Base-by-base conservation (phyloP, 2,113 vertebrate species). In the Cephalopholis sonnerati region DNA sequence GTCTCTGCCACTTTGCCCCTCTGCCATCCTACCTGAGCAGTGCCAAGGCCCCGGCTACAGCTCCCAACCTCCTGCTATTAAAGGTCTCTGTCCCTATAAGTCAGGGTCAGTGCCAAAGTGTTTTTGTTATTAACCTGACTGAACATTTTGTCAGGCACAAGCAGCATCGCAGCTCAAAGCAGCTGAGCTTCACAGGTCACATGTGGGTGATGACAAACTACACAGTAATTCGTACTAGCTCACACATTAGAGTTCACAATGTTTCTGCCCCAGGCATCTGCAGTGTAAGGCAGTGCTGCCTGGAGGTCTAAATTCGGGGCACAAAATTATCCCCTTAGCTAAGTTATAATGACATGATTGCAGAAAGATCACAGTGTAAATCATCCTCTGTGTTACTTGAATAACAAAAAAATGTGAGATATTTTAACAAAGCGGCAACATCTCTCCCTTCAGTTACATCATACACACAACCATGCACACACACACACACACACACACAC, bases 381-480 rank as follows among this genome's bases (percentile, higher is more conserved):
- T 36, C 32, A 36, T 36, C 32, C 32, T 36, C 32, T 73, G 20
- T 27, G 36, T 44, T n/a, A 8, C 4, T 50, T 16, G 12, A 27
- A 29, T 27, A 50, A 50, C 15, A 27, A 10, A 36, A n/a, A 48
- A 6, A 25, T 24, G 24, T 46, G 3, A 11, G 27, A 58, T 29
- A 64, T 41, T 64, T 15, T 13, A 41, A 41, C 18, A 39, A 36
- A 32, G 36, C 7, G 1, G 18, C 25, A 29, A 61, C 27, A 59
- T 7, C 3, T 16, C 12, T 11, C 12, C 15, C 15, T 16, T 15
- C 46, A 48, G 20, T 5, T 29, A 20, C 16, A 29, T 7, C 55
- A 72, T 39, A 27, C 25, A 74, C 58, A 39, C 46, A 48, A 44
- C 61, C 25, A 61, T 57, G 27, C 44, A 58, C 55, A 61, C 55